Evolutionary conservation across 2,888 invertebrate species (phyloP), one percentile per base, ranked within the genome.

Genomic region (Xanthia togata): DNA sequence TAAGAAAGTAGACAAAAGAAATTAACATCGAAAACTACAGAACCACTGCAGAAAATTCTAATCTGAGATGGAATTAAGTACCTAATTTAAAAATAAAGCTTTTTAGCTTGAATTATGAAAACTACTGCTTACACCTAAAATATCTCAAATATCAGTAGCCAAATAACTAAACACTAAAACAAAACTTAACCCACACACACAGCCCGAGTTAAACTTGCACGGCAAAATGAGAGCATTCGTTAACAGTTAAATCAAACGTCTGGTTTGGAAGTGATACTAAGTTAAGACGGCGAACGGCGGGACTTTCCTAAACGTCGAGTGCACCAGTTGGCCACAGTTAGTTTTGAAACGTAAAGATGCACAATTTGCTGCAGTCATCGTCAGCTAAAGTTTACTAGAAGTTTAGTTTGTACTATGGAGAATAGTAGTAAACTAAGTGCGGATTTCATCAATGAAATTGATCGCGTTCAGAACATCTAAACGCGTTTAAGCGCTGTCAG

Each of bases 211-310:
- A 67, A 83, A 86, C 71, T 86, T 86, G 53, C 31, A 65, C 83
- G 78, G 69, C 72, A 70, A 83, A 73, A 77, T 84, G 85, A 83
- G 76, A 88, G 79, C 88, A 82, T 83, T 82, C 83, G 80, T 85
- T 87, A 84, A 86, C 83, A 85, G 82, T 87, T 87, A 87, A 90
- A 90, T 90, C 88, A 91, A 88, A 90, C 87, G 87, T 81, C 87
- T 88, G 88, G 86, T 89, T 90, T 87, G 70, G 82, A 87, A 91
- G 84, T 86, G 86, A 90, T 89, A 90, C 86, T 88, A 90, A 90
- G 86, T 89, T 88, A 85, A 85, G 89, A 87, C 83, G 84, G 80
- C 78, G 81, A 85, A 87, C 88, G 81, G 74, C 78, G 82, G 75
- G 89, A 88, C 88, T 90, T 89, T 85, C 83, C 84, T 81, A 90